Conservation (phyloP, 1,140 invertebrate species). For the Araneus ventricosus region DNA sequence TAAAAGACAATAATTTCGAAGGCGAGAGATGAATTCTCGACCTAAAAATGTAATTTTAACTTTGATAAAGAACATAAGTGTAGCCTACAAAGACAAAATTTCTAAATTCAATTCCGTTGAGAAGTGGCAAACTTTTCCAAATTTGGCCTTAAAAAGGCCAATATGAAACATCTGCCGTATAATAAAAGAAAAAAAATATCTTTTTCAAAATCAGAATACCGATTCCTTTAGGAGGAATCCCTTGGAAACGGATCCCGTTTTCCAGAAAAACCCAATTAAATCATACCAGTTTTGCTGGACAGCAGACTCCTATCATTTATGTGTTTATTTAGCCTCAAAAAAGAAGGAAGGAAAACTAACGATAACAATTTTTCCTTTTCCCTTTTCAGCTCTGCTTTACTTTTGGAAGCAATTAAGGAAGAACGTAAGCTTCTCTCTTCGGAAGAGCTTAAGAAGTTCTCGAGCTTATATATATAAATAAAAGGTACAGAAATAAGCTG, state of each 20-base stretch:
- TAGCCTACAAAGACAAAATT: no score
- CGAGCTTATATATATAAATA: not conserved
- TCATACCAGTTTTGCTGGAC: not conserved
- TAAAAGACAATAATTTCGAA: no score
- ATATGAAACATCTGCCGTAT: no score
- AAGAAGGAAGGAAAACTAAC: slow-evolving; percentile 17
- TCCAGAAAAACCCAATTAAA: not conserved
- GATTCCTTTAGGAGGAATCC: no score
- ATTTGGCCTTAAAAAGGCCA: no score
- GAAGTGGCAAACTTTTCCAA: no score
- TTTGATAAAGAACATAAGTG: no score
- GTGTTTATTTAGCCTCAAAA: slow-evolving; percentile 30
- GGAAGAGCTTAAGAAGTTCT: not conserved
- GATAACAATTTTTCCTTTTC: not conserved
- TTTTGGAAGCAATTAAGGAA: slow-evolving; percentile 27
- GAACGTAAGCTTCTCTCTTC: not conserved
- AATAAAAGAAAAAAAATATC: no score
- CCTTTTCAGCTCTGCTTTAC: not conserved
- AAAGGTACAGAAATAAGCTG: slow-evolving; percentile 3
- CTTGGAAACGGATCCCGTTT: not conserved
- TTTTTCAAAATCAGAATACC: no score
- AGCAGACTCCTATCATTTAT: not conserved
- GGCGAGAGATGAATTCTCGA: no score
- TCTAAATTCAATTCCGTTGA: no score
- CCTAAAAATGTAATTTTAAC: no score